Evolutionary conservation across 1,140 invertebrate species (phyloP), one percentile per base, ranked within the genome.

Genomic region (Scaptomyza pallida): DNA sequence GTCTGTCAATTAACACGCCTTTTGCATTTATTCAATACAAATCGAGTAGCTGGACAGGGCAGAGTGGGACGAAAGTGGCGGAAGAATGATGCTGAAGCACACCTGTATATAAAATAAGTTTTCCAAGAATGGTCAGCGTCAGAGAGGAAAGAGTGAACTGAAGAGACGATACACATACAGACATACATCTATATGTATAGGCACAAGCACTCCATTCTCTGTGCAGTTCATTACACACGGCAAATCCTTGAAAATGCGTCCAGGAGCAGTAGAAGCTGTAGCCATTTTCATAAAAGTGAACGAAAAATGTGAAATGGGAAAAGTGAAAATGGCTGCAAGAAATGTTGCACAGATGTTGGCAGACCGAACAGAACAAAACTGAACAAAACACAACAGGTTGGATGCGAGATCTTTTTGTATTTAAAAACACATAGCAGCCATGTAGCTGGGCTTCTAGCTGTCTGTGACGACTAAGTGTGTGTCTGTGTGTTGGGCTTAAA

Each of bases 21-120:
- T 88, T 88, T 88, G 78, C 83, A 88, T 88, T 88, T 82, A 82
- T 82, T 88, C 83, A 88, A 88, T 88, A 88, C 76, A 82, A 82
- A 86, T 85, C 77, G 82, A 78, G 82, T 72, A 75, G 15, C 37
- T 40, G 37, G 12, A 12, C 33, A 4, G 33, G 2, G 17, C 9
- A 2, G 19, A 15, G 16, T 1, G 10, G 19, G 17, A 26, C 0
- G 4, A 5, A 26, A 2, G 30, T 13, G 12, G 40, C 9, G 10
- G 17, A n/a, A 17, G 13, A 5, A 26, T 10, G 30, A 13, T 30
- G 26, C 16, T 33, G 43, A 15, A 26, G 72, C 74, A 64, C 62
- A 85, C 71, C 77, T 76, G 75, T 75, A 79, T 65, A 86, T 86
- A 75, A 88, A 81, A 85, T 81, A 80, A 86, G 72, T 83, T 70